Evolutionary conservation across 2,797 vertebrate genomes (phyloP).

Genomic region (Cetoscarus ocellatus): DNA sequence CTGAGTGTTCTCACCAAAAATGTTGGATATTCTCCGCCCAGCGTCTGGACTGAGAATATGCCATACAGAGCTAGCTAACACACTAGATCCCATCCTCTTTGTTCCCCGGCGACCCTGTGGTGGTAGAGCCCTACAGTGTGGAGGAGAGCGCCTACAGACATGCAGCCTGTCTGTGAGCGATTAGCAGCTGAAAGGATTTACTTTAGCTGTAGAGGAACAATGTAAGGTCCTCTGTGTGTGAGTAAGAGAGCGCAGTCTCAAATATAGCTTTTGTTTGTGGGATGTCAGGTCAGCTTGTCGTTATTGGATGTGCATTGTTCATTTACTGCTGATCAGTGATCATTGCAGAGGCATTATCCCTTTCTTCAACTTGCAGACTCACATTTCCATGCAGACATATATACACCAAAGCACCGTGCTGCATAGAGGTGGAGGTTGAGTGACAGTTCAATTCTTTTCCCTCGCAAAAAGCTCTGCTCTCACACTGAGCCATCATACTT

Average conservation of each 20-base stretch:
- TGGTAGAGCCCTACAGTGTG: conserved; percentile 33
- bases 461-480: conserved; percentile 44
- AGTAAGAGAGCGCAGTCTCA: background rate
- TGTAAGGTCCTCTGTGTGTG: conserved; percentile 28
- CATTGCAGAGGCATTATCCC: conserved; percentile 2
- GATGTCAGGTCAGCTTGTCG: conserved; percentile 40
- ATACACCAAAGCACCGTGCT: conserved; percentile 21
- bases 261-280: conserved; percentile 46
- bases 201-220: conserved; percentile 44
- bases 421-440: conserved; percentile 51
- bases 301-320: conserved; percentile 25
- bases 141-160: conserved; percentile 50
- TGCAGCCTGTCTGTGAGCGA: conserved; percentile 50
- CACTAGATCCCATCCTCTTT: conserved; percentile 35
- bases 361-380: conserved; percentile 4
- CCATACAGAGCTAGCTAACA: conserved; percentile 11
- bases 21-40: conserved; percentile 24
- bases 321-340: conserved; percentile 10
- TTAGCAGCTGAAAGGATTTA: conserved; percentile 70
- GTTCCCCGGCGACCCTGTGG: conserved; percentile 34
- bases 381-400: background rate
- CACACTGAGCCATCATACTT: conserved; percentile 59
- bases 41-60: conserved; percentile 23
- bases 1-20: conserved; percentile 32
- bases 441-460: conserved; percentile 71